Evolutionary conservation across 2,113 vertebrate species (phyloP).

Genomic region (Dryoscopus gambensis): DNA sequence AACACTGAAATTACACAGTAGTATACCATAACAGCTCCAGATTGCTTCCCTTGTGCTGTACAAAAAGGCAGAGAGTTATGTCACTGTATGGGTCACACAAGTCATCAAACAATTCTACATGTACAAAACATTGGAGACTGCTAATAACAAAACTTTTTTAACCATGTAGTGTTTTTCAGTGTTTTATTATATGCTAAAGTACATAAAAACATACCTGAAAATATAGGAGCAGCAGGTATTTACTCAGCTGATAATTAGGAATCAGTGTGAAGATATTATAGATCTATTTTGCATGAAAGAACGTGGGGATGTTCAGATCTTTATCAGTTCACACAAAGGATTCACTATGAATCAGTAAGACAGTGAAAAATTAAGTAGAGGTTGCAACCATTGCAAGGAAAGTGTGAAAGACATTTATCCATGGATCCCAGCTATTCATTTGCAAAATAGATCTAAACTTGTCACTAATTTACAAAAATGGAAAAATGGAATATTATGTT

Average conservation of each 20-base stretch:
- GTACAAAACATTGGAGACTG: not conserved
- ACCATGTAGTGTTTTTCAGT: not conserved
- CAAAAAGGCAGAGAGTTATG: not conserved
- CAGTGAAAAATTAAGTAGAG: not conserved
- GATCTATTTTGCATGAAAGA: not conserved
- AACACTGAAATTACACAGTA: not conserved
- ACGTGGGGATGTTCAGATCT: not conserved
- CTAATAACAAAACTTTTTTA: not conserved
- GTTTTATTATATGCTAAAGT: not conserved
- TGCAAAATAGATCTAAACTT: not conserved
- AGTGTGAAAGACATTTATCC: not conserved
- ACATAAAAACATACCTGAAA: not conserved
- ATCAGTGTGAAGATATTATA: not conserved
- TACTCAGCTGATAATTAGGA: not conserved
- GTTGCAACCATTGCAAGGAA: not conserved
- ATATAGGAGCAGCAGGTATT: not conserved
- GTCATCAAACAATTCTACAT: not conserved
- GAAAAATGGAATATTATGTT: not conserved
- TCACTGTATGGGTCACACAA: not conserved
- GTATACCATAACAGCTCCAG: not conserved
- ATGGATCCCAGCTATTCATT: not conserved
- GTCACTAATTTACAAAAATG: not conserved
- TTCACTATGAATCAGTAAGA: not conserved
- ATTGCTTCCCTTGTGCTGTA: not conserved
- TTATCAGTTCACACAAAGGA: not conserved